phyloP scores from a whole-genome alignment of 2,113 vertebrate species.

The Brachyhypopomus gauderio region DNA sequence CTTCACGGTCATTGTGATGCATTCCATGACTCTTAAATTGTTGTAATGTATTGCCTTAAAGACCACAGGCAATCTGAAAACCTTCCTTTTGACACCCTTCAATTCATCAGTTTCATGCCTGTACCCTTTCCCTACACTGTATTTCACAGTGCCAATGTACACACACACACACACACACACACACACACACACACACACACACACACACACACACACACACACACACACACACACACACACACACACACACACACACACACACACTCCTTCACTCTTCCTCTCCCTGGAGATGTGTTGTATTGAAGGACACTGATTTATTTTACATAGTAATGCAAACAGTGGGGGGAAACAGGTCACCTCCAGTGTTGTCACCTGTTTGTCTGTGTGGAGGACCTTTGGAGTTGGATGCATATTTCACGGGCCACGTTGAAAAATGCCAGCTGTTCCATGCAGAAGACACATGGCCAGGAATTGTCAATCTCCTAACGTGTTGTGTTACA shows the following conservation, averaged over 20 bases:
- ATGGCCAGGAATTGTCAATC: background rate
- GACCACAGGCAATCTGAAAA: slow-evolving; percentile 46
- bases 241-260: slow-evolving; percentile 29
- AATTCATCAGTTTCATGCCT: slow-evolving; percentile 62
- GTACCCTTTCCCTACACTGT: slow-evolving; percentile 38
- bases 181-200: slow-evolving; percentile 13
- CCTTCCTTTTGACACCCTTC: slow-evolving; percentile 55
- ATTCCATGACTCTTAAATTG: slow-evolving; percentile 51
- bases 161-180: slow-evolving; percentile 27
- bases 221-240: slow-evolving; percentile 35
- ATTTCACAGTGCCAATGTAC: slow-evolving; percentile 49
- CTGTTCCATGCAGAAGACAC: background rate
- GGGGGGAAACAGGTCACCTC: slow-evolving; percentile 52
- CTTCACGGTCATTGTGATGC: slow-evolving; percentile 45
- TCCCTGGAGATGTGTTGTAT: slow-evolving; percentile 54
- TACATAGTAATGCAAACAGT: slow-evolving; percentile 53
- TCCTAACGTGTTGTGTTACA: slow-evolving; percentile 8
- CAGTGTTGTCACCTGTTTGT: slow-evolving; percentile 33
- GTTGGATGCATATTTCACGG: slow-evolving; percentile 43
- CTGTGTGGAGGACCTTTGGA: slow-evolving; percentile 3
- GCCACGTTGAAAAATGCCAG: slow-evolving; percentile 33
- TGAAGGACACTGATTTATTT: slow-evolving; percentile 63
- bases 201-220: slow-evolving; percentile 32
- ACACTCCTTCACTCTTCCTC: slow-evolving; percentile 16
- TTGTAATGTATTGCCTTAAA: slow-evolving; percentile 54